Conservation (phyloP, 2,888 invertebrate species). For the Eristalinus aeneus region DNA sequence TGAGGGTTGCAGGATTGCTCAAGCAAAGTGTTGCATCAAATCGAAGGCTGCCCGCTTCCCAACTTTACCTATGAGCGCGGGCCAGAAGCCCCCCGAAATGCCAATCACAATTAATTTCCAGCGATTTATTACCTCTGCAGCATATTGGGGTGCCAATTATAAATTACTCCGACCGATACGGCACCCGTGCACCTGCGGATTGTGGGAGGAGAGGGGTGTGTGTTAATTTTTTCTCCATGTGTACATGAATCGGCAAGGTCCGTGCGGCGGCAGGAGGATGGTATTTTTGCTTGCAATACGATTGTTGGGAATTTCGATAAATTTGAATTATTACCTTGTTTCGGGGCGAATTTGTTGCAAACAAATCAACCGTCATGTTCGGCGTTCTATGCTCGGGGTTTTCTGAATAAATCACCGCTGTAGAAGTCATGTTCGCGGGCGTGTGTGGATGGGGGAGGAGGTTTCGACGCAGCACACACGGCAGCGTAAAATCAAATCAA, state of each 20-base stretch:
- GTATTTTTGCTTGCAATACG: background rate
- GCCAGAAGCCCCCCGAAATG: background rate
- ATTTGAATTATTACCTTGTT: slow-evolving; percentile 62
- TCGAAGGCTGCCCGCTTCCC: no score
- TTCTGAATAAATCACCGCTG: slow-evolving; percentile 53
- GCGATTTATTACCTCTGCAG: slow-evolving; percentile 50
- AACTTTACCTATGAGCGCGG: background rate
- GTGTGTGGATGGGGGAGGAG: background rate
- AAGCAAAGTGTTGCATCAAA: background rate
- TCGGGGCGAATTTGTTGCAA: slow-evolving; percentile 58
- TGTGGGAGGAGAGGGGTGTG: background rate
- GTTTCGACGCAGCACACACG: background rate
- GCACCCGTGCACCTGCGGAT: slow-evolving; percentile 8
- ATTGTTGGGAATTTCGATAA: slow-evolving; percentile 45
- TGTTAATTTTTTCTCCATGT: background rate
- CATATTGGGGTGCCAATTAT: slow-evolving; percentile 43
- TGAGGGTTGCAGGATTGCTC: no score
- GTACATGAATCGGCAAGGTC: background rate
- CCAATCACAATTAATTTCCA: slow-evolving; percentile 59
- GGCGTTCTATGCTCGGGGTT: slow-evolving; percentile 40
- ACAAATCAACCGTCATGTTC: slow-evolving; percentile 47
- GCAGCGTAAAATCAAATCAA: slow-evolving; percentile 12
- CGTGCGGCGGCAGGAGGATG: background rate
- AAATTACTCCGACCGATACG: slow-evolving; percentile 14
- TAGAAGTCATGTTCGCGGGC: background rate